Evolutionary conservation across 2,113 vertebrate genomes (phyloP), one percentile per base, ranked within the genome.

Genomic region (Periophthalmodon schlosseri): DNA sequence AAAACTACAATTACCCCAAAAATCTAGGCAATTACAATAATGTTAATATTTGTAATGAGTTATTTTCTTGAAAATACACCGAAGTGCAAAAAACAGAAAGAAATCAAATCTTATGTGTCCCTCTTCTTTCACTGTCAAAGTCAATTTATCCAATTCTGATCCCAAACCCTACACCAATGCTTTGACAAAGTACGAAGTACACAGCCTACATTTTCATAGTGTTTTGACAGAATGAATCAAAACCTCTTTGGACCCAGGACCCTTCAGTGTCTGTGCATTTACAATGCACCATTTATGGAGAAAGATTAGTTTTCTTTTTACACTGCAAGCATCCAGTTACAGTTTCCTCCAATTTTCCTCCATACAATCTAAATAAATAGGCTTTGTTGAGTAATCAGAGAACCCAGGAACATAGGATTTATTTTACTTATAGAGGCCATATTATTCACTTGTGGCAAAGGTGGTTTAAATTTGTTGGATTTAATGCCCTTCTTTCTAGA

Each of bases 401-500:
- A 63, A 34, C 28, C 8, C 60, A 60, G 28, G 12, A 57, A 60
- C 14, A 15, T 14, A 5, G 15, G 21, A 24, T 60, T 60, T 60
- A 60, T 63, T 63, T 63, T 63, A 18, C 14, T n/a, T 56, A 56
- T 56, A 10, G 8, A n/a, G 20, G 52, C 52, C 52, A 56, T 56
- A 21, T 56, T 21, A 56, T 15, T 60, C 57, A 60, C 57, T 60
- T 13, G 16, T 34, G 16, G 33, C 28, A 15, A 65, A 24, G 57
- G 23, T 23, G 12, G 57, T 56, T 10, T 10, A 56, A 3, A 9
- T 60, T 60, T 60, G 57, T 28, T 60, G 21, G 23, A 24, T 60
- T 20, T 66, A n/a, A 4, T 33, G 63, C 68, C 49, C 47, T 80
- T 72, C 21, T 33, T 80, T 72, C 21, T 33, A n/a, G n/a, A 44